A percentile compares a stretch with the other conserved stretches of the same genome.
Conservation (phyloP, 2,797 vertebrate genomes). For the Melanotaenia maccullochi region DNA sequence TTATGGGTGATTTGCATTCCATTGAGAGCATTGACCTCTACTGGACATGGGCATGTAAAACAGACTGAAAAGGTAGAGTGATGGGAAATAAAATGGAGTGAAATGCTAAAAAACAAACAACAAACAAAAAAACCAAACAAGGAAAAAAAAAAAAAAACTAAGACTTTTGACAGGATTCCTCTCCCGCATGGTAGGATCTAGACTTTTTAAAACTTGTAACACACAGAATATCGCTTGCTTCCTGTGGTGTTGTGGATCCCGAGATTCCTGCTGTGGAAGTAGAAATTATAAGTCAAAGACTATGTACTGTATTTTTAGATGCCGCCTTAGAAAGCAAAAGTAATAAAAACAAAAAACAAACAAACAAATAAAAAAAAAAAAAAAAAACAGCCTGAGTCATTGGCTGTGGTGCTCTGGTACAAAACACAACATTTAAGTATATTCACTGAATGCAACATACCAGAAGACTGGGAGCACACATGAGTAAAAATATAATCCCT, state of each 20-base stretch:
- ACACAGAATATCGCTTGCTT: background rate
- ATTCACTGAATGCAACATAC: background rate
- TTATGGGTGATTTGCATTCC: background rate
- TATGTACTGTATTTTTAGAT: background rate
- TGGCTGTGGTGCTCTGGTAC: background rate
- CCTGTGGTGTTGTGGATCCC: background rate
- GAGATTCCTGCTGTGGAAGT: background rate
- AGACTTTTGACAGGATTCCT: background rate
- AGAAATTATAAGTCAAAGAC: background rate
- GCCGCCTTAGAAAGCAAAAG: background rate
- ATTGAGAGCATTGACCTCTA: background rate
- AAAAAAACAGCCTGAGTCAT: background rate
- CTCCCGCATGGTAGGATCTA: background rate
- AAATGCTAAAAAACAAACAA: background rate
- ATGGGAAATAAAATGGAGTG: background rate
- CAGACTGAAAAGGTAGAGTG: background rate
- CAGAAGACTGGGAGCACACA: background rate
- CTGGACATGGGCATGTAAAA: background rate
- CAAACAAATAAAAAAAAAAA: background rate
- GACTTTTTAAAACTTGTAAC: background rate
- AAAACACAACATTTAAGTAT: background rate
- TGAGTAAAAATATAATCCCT: background rate
- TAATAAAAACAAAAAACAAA: no score
- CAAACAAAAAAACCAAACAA: no score
- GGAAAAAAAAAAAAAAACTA: no score